Conservation (phyloP, 1,140 invertebrate species). For the Pogonomyrmex barbatus region DNA sequence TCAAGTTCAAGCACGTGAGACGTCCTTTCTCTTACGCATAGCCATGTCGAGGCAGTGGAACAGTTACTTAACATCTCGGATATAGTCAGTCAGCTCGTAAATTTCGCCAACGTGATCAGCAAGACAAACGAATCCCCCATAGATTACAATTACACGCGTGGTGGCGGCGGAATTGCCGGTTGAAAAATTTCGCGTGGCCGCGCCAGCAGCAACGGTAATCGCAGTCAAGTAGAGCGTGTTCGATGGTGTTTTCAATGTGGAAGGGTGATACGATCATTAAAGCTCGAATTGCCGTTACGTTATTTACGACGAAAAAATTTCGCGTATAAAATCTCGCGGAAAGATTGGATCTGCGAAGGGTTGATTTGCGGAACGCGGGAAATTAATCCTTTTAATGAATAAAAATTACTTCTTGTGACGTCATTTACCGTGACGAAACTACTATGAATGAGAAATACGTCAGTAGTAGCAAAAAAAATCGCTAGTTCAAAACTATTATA, state of each 20-base stretch:
- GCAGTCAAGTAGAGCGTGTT: slow-evolving; percentile 74
- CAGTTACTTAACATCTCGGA: slow-evolving; percentile 50
- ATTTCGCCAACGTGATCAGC: slow-evolving; percentile 26
- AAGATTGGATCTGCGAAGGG: background rate
- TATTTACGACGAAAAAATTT: slow-evolving; percentile 51
- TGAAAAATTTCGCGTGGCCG: slow-evolving; percentile 67
- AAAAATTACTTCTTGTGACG: background rate
- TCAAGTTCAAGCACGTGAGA: slow-evolving; percentile 38
- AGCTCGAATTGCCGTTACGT: slow-evolving; percentile 57
- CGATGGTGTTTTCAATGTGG: slow-evolving; percentile 65
- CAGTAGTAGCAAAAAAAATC: background rate
- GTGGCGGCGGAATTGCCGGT: slow-evolving; percentile 43
- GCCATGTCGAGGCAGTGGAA: background rate
- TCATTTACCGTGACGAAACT: background rate
- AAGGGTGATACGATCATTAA: slow-evolving; percentile 58
- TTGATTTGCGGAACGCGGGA: background rate
- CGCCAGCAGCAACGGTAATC: slow-evolving; percentile 68
- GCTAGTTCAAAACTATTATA: background rate
- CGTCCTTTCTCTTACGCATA: slow-evolving; percentile 20
- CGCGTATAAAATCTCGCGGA: background rate
- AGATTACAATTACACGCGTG: slow-evolving; percentile 55
- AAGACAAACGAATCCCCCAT: slow-evolving; percentile 43
- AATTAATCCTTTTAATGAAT: background rate
- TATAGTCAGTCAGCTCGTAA: slow-evolving; percentile 24
- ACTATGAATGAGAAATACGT: background rate